Conservation (phyloP, 2,113 vertebrate species). For the Chloropsis cyanopogon region DNA sequence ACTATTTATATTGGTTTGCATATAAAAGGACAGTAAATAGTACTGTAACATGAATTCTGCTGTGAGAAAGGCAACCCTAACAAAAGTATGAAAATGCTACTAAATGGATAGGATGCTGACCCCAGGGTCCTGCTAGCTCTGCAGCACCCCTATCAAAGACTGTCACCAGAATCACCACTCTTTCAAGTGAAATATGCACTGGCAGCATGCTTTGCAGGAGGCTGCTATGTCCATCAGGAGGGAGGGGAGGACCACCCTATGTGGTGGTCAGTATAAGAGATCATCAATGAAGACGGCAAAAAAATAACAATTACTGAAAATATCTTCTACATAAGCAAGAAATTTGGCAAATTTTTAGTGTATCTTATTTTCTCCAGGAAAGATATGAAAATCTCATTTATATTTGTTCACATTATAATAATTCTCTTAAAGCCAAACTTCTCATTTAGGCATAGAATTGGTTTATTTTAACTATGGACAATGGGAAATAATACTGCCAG, state of each 20-base stretch:
- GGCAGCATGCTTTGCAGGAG: not conserved
- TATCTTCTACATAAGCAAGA: not conserved
- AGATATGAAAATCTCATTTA: not conserved
- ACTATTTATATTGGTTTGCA: not conserved
- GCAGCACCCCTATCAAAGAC: not conserved
- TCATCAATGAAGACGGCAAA: not conserved
- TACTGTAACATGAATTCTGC: not conserved
- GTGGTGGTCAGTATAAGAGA: not conserved
- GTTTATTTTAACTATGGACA: not conserved
- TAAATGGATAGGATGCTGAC: not conserved
- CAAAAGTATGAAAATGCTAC: not conserved
- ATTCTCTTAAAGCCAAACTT: not conserved
- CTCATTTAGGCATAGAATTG: not conserved
- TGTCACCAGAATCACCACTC: not conserved
- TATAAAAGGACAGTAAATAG: not conserved
- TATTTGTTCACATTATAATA: not conserved
- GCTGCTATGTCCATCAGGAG: not conserved
- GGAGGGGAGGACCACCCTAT: accelerated
- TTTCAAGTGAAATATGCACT: not conserved
- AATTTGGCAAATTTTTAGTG: not conserved
- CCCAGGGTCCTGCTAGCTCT: not conserved
- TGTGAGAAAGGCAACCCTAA: not conserved
- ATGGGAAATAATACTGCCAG: not conserved
- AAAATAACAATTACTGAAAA: not conserved
- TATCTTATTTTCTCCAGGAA: not conserved